These are phyloP conservation scores for Jaculus jaculus DNA, from an alignment of 2,113 vertebrate genomes.

Conservation along the genomic window DNA sequence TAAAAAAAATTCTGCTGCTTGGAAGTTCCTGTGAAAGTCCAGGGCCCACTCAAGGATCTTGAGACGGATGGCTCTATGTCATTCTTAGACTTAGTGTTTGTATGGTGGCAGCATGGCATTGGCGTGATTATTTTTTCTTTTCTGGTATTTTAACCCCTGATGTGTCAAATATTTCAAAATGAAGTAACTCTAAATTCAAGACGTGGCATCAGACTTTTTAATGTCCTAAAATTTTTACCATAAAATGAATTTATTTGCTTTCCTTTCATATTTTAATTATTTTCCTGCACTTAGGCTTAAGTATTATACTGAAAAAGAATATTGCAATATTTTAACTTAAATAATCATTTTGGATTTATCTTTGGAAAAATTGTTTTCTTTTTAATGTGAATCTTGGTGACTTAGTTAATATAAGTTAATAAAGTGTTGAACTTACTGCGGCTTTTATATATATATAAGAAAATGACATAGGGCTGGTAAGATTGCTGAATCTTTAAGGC, in stretches of 20 bases:
- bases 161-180: constrained; percentile 44
- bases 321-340: not conserved
- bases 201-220: not conserved
- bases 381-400: not conserved
- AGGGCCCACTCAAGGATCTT: not conserved
- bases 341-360: not conserved
- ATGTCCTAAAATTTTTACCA: not conserved
- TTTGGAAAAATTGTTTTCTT: not conserved
- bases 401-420: not conserved
- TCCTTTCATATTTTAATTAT: constrained; percentile 18
- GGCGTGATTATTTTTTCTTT: constrained; percentile 48
- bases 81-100: not conserved
- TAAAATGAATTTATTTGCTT: constrained; percentile 28
- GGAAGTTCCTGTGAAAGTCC: not conserved
- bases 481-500: too few species aligned
- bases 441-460: too few species aligned
- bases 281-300: not conserved
- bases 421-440: not conserved
- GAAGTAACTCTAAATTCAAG: constrained; percentile 41
- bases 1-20: too few species aligned
- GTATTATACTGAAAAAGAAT: constrained; percentile 41
- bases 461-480: too few species aligned
- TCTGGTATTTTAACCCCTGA: constrained; percentile 39
- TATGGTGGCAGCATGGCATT: not conserved
- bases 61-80: not conserved